Percentiles rank a stretch among this genome's conserved stretches.
Evolutionary conservation across 2,797 vertebrate genomes (phyloP).

Genomic region (Pipistrellus pipistrellus): DNA sequence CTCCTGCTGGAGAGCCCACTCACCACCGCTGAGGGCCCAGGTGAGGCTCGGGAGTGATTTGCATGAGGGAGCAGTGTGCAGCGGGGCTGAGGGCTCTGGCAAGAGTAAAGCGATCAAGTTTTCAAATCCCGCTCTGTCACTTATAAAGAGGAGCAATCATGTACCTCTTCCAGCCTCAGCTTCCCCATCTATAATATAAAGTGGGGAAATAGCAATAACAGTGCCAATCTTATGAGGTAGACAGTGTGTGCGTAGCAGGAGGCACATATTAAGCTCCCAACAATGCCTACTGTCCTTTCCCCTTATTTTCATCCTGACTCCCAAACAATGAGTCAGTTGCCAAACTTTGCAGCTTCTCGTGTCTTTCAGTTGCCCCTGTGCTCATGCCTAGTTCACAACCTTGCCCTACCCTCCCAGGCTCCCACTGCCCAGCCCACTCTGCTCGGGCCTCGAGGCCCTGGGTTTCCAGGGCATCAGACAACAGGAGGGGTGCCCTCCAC

Average conservation of each 20-base stretch:
- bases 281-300: not conserved
- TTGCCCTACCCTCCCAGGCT: not conserved
- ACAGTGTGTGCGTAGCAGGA: too few relatives aligned
- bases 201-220: not conserved
- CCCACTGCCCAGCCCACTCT: not conserved
- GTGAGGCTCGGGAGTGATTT: not conserved
- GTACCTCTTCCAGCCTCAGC: not conserved
- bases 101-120: not conserved
- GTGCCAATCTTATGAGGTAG: not conserved
- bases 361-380: not conserved
- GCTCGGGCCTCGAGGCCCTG: not conserved
- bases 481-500: not conserved
- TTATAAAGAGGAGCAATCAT: not conserved
- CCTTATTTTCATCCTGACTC: conserved; percentile 34
- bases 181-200: not conserved
- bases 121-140: not conserved
- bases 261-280: not conserved
- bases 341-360: not conserved
- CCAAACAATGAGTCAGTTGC: not conserved
- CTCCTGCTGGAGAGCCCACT: not conserved
- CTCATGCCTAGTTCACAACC: not conserved
- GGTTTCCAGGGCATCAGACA: not conserved
- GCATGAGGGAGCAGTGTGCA: not conserved
- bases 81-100: not conserved
- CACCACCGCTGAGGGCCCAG: not conserved